Percentiles rank a stretch among this genome's conserved stretches.
phyloP scores from a whole-genome alignment of 2,888 invertebrate species.

The Harmothoe impar region DNA sequence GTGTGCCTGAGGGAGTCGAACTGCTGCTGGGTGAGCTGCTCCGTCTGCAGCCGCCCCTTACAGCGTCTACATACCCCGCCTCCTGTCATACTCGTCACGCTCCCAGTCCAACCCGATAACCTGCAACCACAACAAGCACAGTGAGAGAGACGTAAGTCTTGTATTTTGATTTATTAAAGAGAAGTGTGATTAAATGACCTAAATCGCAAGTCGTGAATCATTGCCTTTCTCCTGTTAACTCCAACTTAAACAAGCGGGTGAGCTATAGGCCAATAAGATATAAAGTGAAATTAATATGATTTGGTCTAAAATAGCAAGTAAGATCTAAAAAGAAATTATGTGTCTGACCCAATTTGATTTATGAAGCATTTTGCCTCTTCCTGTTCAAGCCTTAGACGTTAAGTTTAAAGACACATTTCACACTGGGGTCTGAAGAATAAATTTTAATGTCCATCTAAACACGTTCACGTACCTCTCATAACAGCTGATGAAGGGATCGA shows the following conservation, averaged over 20 bases:
- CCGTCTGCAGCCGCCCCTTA: not conserved
- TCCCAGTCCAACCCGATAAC: not conserved
- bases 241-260: not conserved
- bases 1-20: conserved; percentile 47
- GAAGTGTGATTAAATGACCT: not conserved
- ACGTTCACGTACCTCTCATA: conserved; percentile 1
- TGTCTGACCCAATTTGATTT: too few species aligned
- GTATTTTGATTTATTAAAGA: not conserved
- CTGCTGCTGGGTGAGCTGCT: conserved; percentile 8
- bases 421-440: not conserved
- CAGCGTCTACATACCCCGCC: conserved; percentile 21
- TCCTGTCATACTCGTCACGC: not conserved
- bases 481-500: not conserved
- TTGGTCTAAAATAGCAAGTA: not conserved
- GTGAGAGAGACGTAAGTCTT: not conserved
- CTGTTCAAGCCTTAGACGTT: too few species aligned
- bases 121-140: not conserved
- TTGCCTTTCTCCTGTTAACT: too few species aligned
- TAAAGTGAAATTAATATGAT: not conserved
- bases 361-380: too few species aligned
- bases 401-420: too few species aligned
- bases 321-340: not conserved
- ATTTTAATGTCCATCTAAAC: not conserved
- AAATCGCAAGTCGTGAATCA: not conserved
- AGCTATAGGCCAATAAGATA: not conserved